phyloP scores from a whole-genome alignment of 2,113 vertebrate species.

The Diadophis punctatus region DNA sequence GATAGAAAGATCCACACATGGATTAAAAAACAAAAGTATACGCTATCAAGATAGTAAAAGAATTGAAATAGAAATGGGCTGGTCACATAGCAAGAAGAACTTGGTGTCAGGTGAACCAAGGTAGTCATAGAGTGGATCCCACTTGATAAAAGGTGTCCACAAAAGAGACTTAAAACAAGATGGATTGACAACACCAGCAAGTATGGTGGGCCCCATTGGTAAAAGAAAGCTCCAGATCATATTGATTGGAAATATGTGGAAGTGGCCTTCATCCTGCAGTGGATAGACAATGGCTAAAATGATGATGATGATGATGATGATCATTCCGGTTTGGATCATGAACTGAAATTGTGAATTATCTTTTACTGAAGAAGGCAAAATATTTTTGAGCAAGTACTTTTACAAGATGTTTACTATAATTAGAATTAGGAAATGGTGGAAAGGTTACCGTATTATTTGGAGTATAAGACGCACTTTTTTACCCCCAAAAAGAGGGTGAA shows the following conservation, averaged over 20 bases:
- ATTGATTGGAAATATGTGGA: neutral
- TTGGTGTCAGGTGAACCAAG: neutral
- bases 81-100: neutral
- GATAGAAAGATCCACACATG: neutral
- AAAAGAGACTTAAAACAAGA: neutral
- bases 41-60: neutral
- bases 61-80: neutral
- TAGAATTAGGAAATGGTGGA: neutral
- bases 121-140: neutral
- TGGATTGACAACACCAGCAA: neutral
- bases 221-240: neutral
- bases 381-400: neutral
- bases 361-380: neutral
- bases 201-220: neutral
- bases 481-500: too few relatives aligned
- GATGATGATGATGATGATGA: too few relatives aligned
- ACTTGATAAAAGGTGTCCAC: neutral
- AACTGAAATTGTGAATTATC: neutral
- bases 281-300: neutral
- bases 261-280: neutral
- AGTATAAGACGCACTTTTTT: too few relatives aligned
- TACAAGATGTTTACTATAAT: neutral
- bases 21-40: neutral
- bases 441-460: too few relatives aligned
- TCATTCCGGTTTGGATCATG: neutral